Base-by-base conservation (phyloP, 2,888 invertebrate genomes). In the Trachelus tabidus region DNA sequence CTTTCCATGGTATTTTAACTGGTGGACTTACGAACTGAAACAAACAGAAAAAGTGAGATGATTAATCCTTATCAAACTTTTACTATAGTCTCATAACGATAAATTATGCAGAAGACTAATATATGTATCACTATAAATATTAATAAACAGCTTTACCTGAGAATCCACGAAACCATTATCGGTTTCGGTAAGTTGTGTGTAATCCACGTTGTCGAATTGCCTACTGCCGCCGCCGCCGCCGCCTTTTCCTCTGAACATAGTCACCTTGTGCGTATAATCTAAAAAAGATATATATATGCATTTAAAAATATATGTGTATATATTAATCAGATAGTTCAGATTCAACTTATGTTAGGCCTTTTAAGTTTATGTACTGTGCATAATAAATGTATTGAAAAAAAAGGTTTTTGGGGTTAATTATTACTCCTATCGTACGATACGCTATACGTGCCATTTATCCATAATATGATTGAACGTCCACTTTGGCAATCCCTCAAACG, bases 1-100 rank as follows among this genome's bases (percentile, higher is more conserved):
- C 96, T 92, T 96, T 96, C 95, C 96, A 97, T 73, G 98, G 98
- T 86, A 98, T 94, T 90, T 95, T 95, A 68, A 94, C 93, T 1
- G 94, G 94, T 79, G 95, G 95, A 75, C 91, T 91, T 80, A 94
- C 93, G 88, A 95, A 95, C 90, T 96, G 78, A 23, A 77, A 77
- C 75, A 34, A 75, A 80, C 4, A 71, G 12, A 69, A 76, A 34
- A 69, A 68, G 4, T 69, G 11, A 11, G 3, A 73, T 34, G 30
- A 75, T 68, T 34, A 34, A 31, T n/a, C 33, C 35, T 74, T 68
- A 34, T 68, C 31, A 74, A 35, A 74, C 31, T 34, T 23, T 37
- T 15, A 15, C n/a, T n/a, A 11, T 3, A 31, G 68, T 15, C n/a
- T 12, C 31, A 6, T 69, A 68, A 23, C 23, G 40, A 69, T 77